Base-by-base conservation (phyloP, 1,140 invertebrate genomes). In the Drosophila navojoa region DNA sequence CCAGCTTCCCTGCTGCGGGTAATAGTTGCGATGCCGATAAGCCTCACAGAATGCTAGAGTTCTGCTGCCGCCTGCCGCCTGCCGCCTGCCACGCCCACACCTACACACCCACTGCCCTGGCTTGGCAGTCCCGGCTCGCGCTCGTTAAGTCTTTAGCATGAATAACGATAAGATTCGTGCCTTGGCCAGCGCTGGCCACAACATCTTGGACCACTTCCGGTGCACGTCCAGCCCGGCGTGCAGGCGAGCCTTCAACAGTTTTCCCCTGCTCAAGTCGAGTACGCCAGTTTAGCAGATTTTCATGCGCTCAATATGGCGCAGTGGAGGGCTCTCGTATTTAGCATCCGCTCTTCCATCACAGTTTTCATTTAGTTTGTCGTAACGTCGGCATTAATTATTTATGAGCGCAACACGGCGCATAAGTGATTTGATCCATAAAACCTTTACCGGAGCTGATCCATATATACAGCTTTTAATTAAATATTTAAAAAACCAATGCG, bases 101-200 rank as follows among this genome's bases (percentile, higher is more conserved):
- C 19, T 3, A 22, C 19, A 22, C 19, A 2, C 19, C 19, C 64
- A 9, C 29, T n/a, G 16, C 16, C 16, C 19, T 5, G 38, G 19
- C 19, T 38, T 35, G 22, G 16, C 11, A 32, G 32, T 7, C 32
- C 19, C 47, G n/a, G 58, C 52, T 63, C 77, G 77, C 79, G 84
- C 87, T 90, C 87, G 87, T 90, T 90, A 90, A 90, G 87, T 90
- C 87, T 90, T 90, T 90, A 90, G 82, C 87, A 90, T 90, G 89
- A 90, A 90, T 90, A 90, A 90, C 84, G 87, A 90, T 90, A 90
- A 91, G 82, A 84, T 90, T 85, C 73, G 66, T 70, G 77, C 52
- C 59, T 52, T 67, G 68, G 61, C 61, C 74, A 59, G 49, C 7
- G 4, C 52, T 16, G 71, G 77, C 81, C 81, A 73, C 64, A 81